Evolutionary conservation across 2,113 vertebrate genomes (phyloP), one percentile per base, ranked within the genome.

Genomic region (Ursus arctos): DNA sequence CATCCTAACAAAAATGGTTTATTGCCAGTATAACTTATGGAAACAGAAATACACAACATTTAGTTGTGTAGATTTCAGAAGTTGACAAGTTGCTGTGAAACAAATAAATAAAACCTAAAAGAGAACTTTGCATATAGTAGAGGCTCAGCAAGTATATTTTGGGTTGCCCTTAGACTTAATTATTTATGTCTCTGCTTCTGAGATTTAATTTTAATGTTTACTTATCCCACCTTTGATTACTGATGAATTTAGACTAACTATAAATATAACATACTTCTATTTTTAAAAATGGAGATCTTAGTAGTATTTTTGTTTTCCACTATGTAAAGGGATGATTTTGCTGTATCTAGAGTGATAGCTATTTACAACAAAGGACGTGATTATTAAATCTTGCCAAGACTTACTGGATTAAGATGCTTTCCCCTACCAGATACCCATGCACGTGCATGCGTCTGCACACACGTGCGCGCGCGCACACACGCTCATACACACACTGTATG

Each of bases 401-500:
- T 69, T 57, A 31, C 9, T 61, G 77, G 11, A 47, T 74, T 89
- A 65, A 40, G 40, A 28, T 59, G 4, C 55, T 47, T 91, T 69
- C 7, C 21, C 21, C 19, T 57, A 8, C 13, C 19, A 51, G 31
- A 33, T n/a, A 79, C 26, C 10, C 26, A 49, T 28, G 12, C 12
- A 0, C 7, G 0, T 13, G 3, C 12, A 6, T 69, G 65, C 16
- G 8, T 26, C 31, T 18, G 8, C 33, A 31, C 7, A 6, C 14
- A 15, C 3, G 14, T 31, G 15, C 6, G 0, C 0, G 1, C 3
- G 0, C 10, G 1, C 18, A 4, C 1, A 11, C 49, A 7, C n/a
- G 1, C 88, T 8, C 4, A 4, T 31, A 59, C 55, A 89, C 11
- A 28, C 7, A 84, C 49, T 77, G 21, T 57, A 57, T 80, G 61